Evolutionary conservation across 2,888 invertebrate genomes (phyloP).

Genomic region (Artemia sinica): DNA sequence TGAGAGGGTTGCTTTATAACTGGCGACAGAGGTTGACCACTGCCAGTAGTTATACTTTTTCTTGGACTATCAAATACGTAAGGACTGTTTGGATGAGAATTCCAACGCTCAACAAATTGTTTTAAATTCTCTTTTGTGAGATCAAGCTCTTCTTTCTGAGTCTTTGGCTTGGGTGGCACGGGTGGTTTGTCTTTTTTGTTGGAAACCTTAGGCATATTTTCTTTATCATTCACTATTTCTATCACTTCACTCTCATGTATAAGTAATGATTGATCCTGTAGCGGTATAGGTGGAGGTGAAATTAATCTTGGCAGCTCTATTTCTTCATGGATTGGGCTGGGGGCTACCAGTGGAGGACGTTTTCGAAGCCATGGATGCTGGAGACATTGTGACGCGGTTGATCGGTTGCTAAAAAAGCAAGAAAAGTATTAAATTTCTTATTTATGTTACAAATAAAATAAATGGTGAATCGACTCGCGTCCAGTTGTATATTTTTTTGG

Average conservation of each 20-base stretch:
- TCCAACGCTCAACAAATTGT: constrained; percentile 70
- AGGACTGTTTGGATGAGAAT: constrained; percentile 70
- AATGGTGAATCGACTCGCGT: too few relatives aligned
- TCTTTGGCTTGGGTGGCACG: background rate
- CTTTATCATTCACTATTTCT: background rate
- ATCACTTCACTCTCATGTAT: background rate
- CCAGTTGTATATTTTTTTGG: too few relatives aligned
- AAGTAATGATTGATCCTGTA: constrained; percentile 28
- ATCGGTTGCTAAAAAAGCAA: constrained; percentile 44
- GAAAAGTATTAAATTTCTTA: background rate
- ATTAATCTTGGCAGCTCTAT: background rate
- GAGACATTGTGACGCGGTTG: constrained; percentile 65
- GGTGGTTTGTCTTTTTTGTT: background rate
- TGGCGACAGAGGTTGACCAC: background rate
- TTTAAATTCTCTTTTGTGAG: constrained; percentile 59
- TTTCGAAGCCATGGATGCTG: constrained; percentile 67
- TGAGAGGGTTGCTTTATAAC: background rate
- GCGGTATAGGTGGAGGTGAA: constrained; percentile 24
- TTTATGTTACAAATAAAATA: constrained; percentile 25
- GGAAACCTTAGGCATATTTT: background rate
- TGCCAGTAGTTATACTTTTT: constrained; percentile 25
- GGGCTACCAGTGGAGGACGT: constrained; percentile 31
- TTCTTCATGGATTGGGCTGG: constrained; percentile 4
- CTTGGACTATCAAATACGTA: constrained; percentile 50
- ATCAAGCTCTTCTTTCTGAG: constrained; percentile 26